Evolutionary conservation across 2,797 vertebrate genomes (phyloP).

Genomic region (Peromyscus nudipes): DNA sequence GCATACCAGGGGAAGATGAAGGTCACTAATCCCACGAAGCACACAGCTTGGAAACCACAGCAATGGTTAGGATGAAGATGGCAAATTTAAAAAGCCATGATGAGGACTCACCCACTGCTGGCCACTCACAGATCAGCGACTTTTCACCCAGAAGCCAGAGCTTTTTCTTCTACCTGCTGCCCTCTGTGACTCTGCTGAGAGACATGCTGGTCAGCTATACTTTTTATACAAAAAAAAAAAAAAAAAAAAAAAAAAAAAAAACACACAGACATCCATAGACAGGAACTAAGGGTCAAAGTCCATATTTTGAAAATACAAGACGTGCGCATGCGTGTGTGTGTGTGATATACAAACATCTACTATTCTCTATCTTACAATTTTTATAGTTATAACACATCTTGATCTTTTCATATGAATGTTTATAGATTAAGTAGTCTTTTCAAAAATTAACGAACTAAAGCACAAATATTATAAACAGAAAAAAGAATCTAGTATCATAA

Average conservation of each 20-base stretch:
- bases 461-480: background rate
- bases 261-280: no score
- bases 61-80: background rate
- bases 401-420: background rate
- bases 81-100: background rate
- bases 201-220: background rate
- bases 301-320: background rate
- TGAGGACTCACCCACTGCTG: background rate
- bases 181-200: background rate
- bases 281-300: background rate
- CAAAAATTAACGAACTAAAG: background rate
- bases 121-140: rapidly evolving
- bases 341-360: no score
- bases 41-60: background rate
- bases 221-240: background rate
- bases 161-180: background rate
- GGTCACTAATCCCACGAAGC: background rate
- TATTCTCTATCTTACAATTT: background rate
- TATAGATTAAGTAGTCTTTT: background rate
- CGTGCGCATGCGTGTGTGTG: rapidly evolving
- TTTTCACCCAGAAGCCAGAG: rapidly evolving
- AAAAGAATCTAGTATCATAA: background rate
- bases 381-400: background rate
- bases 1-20: background rate
- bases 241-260: no score